Conservation (phyloP, 2,888 invertebrate genomes). For the Anarsia innoxiella region DNA sequence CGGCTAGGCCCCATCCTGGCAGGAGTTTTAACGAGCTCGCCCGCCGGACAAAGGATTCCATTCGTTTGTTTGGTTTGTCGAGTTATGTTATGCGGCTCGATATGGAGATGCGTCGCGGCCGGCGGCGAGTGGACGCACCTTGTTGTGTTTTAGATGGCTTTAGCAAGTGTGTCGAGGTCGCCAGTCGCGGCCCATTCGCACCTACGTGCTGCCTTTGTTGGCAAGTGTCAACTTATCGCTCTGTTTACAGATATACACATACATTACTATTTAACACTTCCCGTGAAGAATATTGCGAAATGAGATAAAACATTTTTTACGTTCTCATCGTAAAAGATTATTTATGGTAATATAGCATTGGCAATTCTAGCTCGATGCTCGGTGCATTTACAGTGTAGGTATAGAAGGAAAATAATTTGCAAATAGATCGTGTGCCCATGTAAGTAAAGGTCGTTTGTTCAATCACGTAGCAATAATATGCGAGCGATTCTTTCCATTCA, state of each 20-base stretch:
- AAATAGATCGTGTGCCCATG: background rate
- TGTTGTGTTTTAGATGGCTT: too few species aligned
- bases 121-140: background rate
- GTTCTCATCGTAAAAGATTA: background rate
- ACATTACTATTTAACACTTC: too few species aligned
- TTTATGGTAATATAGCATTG: background rate
- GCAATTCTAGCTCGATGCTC: too few species aligned
- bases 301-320: background rate
- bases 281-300: background rate
- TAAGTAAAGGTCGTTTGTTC: background rate
- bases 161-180: constrained; percentile 35
- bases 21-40: constrained; percentile 47
- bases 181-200: constrained; percentile 27
- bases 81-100: constrained; percentile 1
- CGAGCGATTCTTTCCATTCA: background rate
- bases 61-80: constrained; percentile 6
- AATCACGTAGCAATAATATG: background rate
- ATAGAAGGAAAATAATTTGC: background rate
- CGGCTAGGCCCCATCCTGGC: constrained; percentile 54
- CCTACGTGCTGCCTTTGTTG: constrained; percentile 24
- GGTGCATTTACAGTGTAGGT: too few species aligned
- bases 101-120: background rate
- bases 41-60: constrained; percentile 37
- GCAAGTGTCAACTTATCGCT: constrained; percentile 23
- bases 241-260: too few species aligned